A percentile compares a stretch with the other conserved stretches of the same genome.
Conservation (phyloP, 2,797 vertebrate genomes). For the Mormyrops attenuatus region DNA sequence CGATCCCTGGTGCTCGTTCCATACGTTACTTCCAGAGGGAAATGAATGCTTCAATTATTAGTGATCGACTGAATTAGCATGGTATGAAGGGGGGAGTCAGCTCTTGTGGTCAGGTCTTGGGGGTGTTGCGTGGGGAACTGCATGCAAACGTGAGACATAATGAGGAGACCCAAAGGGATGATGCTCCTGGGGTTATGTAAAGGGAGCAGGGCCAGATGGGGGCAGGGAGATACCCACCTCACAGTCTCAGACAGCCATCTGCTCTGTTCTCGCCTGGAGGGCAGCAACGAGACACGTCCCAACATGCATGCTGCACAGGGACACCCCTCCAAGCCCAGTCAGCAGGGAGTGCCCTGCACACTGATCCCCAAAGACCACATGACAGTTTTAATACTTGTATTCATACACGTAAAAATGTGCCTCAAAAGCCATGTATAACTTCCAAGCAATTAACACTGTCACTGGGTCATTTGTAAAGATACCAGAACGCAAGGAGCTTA, state of each 20-base stretch:
- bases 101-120: not conserved
- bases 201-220: not conserved
- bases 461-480: not conserved
- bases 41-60: not conserved
- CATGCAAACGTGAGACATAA: not conserved
- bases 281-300: conserved; percentile 27
- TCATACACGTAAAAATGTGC: not conserved
- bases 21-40: not conserved
- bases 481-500: not conserved
- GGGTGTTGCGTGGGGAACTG: not conserved
- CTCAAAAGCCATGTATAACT: not conserved
- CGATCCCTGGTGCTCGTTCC: not conserved
- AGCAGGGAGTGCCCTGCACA: not conserved
- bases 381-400: not conserved
- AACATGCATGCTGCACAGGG: not conserved
- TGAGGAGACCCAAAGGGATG: not conserved
- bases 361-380: not conserved
- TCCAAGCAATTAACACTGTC: not conserved
- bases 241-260: conserved; percentile 37
- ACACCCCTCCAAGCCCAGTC: not conserved
- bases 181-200: conserved; percentile 7
- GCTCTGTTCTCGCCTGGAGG: conserved; percentile 27
- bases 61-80: not conserved
- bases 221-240: conserved; percentile 26
- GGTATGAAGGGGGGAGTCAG: not conserved